Evolutionary conservation across 2,888 invertebrate species (phyloP).

Genomic region (Phyllotreta striolata): DNA sequence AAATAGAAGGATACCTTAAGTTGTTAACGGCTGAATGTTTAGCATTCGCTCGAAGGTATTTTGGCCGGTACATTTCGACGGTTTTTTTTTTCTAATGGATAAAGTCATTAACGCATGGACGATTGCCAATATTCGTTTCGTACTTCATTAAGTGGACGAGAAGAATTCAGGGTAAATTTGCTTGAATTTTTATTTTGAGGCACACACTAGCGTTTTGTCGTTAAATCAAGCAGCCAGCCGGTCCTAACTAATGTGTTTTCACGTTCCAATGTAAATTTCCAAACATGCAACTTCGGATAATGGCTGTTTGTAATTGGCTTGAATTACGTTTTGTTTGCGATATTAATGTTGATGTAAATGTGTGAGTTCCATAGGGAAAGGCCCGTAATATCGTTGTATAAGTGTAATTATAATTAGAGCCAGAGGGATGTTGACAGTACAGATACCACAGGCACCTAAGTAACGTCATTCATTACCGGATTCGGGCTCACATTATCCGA

Average conservation of each 20-base stretch:
- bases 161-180: too few relatives aligned
- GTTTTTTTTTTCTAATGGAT: conserved; percentile 22
- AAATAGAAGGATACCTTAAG: conserved; percentile 29
- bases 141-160: conserved; percentile 5
- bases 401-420: conserved; percentile 50
- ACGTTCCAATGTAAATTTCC: conserved; percentile 38
- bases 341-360: conserved; percentile 43
- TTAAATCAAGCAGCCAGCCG: conserved; percentile 27
- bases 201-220: neutral
- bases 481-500: conserved; percentile 53
- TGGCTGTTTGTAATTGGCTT: conserved; percentile 41
- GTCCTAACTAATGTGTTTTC: conserved; percentile 28
- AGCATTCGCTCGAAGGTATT: conserved; percentile 32
- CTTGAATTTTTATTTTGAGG: too few relatives aligned
- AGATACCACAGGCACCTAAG: conserved; percentile 48
- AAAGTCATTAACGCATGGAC: conserved; percentile 23
- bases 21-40: conserved; percentile 30
- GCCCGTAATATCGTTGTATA: conserved; percentile 40
- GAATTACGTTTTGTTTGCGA: conserved; percentile 41
- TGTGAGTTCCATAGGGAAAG: conserved; percentile 39
- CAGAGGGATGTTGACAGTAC: conserved; percentile 47
- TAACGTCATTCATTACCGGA: conserved; percentile 53
- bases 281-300: conserved; percentile 40
- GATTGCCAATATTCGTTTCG: conserved; percentile 23
- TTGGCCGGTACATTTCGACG: conserved; percentile 21